These are phyloP conservation scores for Cyrtorhinus lividipennis DNA, from an alignment of 1,140 invertebrate species.

Conservation along the genomic window DNA sequence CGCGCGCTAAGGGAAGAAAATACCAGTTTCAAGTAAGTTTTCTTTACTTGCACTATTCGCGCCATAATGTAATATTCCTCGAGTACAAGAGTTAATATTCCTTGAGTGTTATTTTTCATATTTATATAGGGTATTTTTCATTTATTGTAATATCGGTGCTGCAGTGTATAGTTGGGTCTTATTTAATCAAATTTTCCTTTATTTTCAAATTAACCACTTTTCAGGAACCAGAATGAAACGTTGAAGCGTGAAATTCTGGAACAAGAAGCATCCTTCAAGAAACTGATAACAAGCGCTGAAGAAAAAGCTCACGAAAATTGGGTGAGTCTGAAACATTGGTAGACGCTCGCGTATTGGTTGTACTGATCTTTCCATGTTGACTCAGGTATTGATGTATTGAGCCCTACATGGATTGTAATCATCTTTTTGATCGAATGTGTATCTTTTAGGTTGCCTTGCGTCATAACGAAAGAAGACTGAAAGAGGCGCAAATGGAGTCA, in stretches of 20 bases:
- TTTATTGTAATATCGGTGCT: no score
- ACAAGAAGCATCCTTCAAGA: conserved; percentile 60
- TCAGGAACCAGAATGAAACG: conserved; percentile 52
- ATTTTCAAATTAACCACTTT: neutral
- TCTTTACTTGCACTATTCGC: no score
- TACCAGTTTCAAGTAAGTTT: conserved; percentile 56
- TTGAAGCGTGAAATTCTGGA: conserved; percentile 62
- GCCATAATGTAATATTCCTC: no score
- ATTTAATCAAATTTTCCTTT: neutral
- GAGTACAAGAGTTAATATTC: no score
- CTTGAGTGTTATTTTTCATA: no score
- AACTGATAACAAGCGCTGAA: conserved; percentile 54
- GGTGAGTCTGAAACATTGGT: conserved; percentile 34
- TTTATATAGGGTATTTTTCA: no score
- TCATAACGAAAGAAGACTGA: conserved; percentile 55
- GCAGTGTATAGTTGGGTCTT: no score
- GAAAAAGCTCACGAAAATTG: conserved; percentile 64
- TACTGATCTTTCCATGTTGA: no score
- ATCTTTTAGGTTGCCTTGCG: conserved; percentile 41
- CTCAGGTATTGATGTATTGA: no score
- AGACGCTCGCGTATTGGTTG: no score
- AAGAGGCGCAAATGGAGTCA: conserved; percentile 58
- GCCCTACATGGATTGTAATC: no score
- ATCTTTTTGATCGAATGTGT: no score
- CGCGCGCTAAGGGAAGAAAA: conserved; percentile 62